Evolutionary conservation across 2,113 vertebrate species (phyloP).

Genomic region (Saccopteryx leptura): DNA sequence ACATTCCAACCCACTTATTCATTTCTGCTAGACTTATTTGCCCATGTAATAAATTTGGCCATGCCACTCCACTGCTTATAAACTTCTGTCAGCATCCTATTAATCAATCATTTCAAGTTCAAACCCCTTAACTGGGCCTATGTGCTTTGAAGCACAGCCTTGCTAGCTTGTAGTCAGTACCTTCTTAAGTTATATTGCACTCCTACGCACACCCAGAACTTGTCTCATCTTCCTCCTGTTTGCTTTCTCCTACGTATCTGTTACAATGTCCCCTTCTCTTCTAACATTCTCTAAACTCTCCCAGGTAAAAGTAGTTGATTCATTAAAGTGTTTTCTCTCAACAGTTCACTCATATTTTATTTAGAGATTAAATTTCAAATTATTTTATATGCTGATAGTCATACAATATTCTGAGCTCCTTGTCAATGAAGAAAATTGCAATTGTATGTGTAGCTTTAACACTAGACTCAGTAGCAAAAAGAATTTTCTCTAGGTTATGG

Average conservation of each 20-base stretch:
- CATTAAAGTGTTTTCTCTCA: not conserved
- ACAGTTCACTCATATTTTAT: not conserved
- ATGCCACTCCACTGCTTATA: not conserved
- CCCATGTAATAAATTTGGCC: not conserved
- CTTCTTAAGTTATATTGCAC: not conserved
- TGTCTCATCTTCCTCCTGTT: not conserved
- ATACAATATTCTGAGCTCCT: not conserved
- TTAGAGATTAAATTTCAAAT: not conserved
- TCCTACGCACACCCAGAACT: not conserved
- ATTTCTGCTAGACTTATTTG: not conserved
- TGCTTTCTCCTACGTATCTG: not conserved
- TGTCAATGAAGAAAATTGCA: not conserved
- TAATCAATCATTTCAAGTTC: not conserved
- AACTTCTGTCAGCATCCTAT: not conserved
- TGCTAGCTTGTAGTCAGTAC: not conserved
- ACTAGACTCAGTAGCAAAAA: not conserved
- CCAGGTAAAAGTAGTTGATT: not conserved
- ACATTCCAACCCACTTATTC: not conserved
- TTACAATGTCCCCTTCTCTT: not conserved
- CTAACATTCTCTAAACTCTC: not conserved
- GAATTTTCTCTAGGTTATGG: not conserved
- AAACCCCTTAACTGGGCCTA: not conserved
- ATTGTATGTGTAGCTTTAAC: slow-evolving; percentile 15
- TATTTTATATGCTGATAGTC: not conserved
- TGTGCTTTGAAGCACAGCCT: not conserved